These are phyloP conservation scores for Uloborus diversus DNA, from an alignment of 1,140 invertebrate species.

Conservation along the genomic window DNA sequence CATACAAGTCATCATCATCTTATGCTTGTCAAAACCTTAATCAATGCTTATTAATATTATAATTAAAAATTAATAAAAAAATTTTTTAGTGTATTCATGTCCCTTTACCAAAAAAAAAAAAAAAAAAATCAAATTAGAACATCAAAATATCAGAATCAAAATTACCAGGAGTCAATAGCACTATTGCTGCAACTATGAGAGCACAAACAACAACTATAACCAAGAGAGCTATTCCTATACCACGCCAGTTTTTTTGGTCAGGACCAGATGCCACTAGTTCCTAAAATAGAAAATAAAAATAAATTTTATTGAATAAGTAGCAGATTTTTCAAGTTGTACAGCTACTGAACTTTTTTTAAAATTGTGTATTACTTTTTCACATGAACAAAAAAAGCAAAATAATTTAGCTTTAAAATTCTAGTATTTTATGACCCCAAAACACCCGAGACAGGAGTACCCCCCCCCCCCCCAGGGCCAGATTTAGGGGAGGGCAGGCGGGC, in stretches of 20 bases:
- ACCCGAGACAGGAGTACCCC: not conserved
- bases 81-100: too few species aligned
- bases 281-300: slow-evolving; percentile 62
- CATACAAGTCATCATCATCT: too few species aligned
- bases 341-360: not conserved
- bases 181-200: slow-evolving; percentile 85
- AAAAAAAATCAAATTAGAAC: not conserved
- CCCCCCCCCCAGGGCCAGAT: too few species aligned
- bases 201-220: slow-evolving; percentile 86
- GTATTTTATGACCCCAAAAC: not conserved
- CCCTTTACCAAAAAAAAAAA: not conserved
- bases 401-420: too few species aligned
- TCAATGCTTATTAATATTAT: too few species aligned
- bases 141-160: not conserved
- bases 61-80: too few species aligned
- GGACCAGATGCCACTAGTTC: slow-evolving; percentile 81
- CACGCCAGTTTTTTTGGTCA: slow-evolving; percentile 86
- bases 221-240: slow-evolving; percentile 85
- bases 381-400: too few species aligned
- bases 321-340: not conserved
- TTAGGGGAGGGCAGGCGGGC: too few species aligned
- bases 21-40: too few species aligned
- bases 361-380: not conserved
- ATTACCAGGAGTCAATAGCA: slow-evolving; percentile 76
- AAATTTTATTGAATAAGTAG: not conserved